Conservation (phyloP, 1,140 invertebrate species). For the Drosophila bifasciata region DNA sequence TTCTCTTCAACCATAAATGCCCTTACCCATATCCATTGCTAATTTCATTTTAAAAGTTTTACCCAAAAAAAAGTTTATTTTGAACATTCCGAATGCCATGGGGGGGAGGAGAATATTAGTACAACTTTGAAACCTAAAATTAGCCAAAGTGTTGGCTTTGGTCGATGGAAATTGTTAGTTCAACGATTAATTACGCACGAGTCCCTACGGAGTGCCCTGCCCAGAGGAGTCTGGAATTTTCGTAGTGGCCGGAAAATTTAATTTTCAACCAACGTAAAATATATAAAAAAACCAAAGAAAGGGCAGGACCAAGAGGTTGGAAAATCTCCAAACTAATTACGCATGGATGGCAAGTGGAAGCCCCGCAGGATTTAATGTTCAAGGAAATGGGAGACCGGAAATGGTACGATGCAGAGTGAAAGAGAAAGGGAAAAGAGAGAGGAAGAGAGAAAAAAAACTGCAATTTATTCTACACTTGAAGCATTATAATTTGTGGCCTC, state of each 20-base stretch:
- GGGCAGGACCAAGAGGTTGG: constrained; percentile 2
- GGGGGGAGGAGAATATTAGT: constrained; percentile 19
- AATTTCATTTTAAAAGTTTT: constrained; percentile 24
- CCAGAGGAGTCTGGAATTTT: constrained; percentile 1
- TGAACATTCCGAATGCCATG: constrained; percentile 24
- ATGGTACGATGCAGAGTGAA: constrained; percentile 23
- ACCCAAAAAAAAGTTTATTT: constrained; percentile 15
- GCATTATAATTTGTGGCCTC: constrained; percentile 78
- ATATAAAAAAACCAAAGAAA: constrained; percentile 23
- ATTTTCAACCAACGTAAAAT: constrained; percentile 56
- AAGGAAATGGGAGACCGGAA: constrained; percentile 45
- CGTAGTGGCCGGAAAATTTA: constrained; percentile 60
- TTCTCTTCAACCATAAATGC: not conserved
- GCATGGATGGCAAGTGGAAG: constrained; percentile 77
- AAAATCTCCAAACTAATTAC: constrained; percentile 77
- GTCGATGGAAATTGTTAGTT: constrained; percentile 63
- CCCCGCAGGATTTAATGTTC: constrained; percentile 52
- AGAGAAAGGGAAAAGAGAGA: constrained; percentile 1
- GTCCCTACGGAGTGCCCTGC: constrained; percentile 1
- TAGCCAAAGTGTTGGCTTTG: constrained; percentile 30
- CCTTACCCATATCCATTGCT: not conserved
- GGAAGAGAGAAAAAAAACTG: constrained; percentile 41
- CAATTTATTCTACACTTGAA: constrained; percentile 80
- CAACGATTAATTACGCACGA: constrained; percentile 74
- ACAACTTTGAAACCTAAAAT: constrained; percentile 35